Evolutionary conservation across 2,113 vertebrate genomes (phyloP).

Genomic region (Stictonetta naevosa): DNA sequence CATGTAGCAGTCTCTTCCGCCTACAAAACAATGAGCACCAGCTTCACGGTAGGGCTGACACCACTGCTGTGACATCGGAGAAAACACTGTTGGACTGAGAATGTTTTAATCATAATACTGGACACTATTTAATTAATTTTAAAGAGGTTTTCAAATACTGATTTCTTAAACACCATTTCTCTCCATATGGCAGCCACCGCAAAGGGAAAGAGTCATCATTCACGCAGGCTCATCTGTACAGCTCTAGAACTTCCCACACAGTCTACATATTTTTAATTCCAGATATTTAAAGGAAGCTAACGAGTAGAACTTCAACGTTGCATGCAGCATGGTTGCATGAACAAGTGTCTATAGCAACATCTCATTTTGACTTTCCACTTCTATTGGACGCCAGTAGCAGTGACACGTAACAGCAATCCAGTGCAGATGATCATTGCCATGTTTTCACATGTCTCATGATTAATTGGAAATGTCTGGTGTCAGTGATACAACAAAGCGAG

Average conservation of each 20-base stretch:
- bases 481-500: conserved; percentile 25
- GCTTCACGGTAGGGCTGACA: not conserved
- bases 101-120: not conserved
- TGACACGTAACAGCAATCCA: not conserved
- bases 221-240: not conserved
- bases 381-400: not conserved
- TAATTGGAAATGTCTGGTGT: not conserved
- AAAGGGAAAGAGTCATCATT: not conserved
- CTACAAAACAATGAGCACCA: not conserved
- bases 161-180: not conserved
- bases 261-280: not conserved
- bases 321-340: conserved; percentile 26
- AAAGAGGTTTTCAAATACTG: not conserved
- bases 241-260: not conserved
- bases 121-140: not conserved
- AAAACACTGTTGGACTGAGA: not conserved
- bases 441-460: not conserved
- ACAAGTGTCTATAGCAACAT: not conserved
- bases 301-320: conserved; percentile 1
- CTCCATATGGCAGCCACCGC: not conserved
- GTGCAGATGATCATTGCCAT: not conserved
- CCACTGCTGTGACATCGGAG: not conserved
- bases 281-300: conserved; percentile 42
- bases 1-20: not conserved
- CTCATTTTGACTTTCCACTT: conserved; percentile 23